phyloP scores from a whole-genome alignment of 2,113 vertebrate genomes.

The Lycaon pictus region DNA sequence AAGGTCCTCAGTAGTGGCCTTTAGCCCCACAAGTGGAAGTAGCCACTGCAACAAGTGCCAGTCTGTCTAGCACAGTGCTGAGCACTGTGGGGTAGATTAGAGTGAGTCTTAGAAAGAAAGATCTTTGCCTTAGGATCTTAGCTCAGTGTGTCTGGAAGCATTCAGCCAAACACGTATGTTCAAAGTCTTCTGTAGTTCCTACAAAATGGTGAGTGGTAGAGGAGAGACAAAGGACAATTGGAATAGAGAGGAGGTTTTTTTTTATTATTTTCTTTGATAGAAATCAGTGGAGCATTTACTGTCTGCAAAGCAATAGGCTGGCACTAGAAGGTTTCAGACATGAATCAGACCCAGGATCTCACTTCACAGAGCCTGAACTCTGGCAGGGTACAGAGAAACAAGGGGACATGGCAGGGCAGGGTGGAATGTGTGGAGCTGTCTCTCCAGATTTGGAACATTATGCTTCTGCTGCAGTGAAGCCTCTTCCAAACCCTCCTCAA shows the following conservation, averaged over 20 bases:
- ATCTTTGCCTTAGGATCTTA: not conserved
- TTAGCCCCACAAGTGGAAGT: not conserved
- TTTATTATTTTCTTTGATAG: not conserved
- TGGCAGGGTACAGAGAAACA: not conserved
- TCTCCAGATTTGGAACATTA: not conserved
- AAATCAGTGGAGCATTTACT: not conserved
- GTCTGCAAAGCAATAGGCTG: not conserved
- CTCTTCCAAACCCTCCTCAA: not conserved
- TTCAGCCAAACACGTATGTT: not conserved
- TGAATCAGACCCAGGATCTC: not conserved
- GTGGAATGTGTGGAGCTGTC: not conserved
- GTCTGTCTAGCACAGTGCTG: not conserved
- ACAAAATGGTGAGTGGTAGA: not conserved
- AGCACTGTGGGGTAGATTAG: not conserved
- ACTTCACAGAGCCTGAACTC: not conserved
- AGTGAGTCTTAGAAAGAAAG: not conserved
- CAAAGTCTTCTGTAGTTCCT: not conserved
- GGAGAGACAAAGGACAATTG: not conserved
- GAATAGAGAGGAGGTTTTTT: not conserved
- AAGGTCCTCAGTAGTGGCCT: not conserved
- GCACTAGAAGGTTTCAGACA: not conserved
- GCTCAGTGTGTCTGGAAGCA: not conserved
- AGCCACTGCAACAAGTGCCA: not conserved
- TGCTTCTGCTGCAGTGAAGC: not conserved
- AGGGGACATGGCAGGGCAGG: not conserved